phyloP scores from a whole-genome alignment of 1,140 invertebrate species.

The Leguminivora glycinivorella region DNA sequence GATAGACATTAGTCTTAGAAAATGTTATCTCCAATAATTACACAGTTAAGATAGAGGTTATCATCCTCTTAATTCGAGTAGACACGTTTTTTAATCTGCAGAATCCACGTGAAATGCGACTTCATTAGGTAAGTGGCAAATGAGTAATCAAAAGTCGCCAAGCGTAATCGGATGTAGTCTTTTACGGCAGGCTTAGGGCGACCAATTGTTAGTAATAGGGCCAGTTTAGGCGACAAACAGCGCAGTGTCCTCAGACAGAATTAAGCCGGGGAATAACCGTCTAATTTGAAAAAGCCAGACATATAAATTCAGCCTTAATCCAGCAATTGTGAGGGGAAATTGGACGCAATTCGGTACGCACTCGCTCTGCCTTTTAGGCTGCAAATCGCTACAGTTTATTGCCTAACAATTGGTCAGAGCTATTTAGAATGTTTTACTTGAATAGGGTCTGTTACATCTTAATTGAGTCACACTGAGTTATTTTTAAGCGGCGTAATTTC shows the following conservation, averaged over 20 bases:
- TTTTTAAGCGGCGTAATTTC: not conserved
- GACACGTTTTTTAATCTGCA: constrained; percentile 56
- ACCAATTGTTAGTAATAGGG: constrained; percentile 30
- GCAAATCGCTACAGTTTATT: constrained; percentile 57
- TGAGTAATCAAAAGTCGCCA: not conserved
- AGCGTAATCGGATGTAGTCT: not conserved
- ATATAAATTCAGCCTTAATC: constrained; percentile 74
- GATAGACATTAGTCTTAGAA: constrained; percentile 54
- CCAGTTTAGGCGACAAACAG: constrained; percentile 43
- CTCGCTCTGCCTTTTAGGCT: constrained; percentile 56
- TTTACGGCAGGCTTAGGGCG: constrained; percentile 25
- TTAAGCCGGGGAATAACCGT: constrained; percentile 56
- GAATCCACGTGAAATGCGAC: constrained; percentile 33
- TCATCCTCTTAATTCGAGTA: constrained; percentile 67
- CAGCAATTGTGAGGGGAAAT: constrained; percentile 68
- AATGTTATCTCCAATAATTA: constrained; percentile 74
- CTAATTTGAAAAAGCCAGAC: constrained; percentile 77
- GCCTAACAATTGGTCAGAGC: constrained; percentile 47
- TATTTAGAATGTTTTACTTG: constrained; percentile 30
- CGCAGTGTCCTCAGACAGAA: constrained; percentile 57
- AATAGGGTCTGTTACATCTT: not conserved
- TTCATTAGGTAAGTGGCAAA: constrained; percentile 29
- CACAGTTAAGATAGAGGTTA: constrained; percentile 71
- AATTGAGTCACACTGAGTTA: not conserved
- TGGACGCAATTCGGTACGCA: constrained; percentile 67